These are phyloP conservation scores for Orestias chungarensis DNA, from an alignment of 2,797 vertebrate species.

Conservation along the genomic window DNA sequence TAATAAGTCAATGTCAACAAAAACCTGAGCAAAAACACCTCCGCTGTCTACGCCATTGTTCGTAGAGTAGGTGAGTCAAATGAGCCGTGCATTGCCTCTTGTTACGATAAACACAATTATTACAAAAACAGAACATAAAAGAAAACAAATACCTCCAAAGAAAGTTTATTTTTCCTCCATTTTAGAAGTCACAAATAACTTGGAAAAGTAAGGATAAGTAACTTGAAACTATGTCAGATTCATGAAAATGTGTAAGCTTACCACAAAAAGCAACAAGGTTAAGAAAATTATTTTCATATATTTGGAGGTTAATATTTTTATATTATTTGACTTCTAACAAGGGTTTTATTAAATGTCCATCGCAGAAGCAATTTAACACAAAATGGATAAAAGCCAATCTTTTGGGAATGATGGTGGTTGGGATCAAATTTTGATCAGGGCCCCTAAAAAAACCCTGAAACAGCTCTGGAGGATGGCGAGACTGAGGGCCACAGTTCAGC, in stretches of 20 bases:
- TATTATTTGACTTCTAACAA: background rate
- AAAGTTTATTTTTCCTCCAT: background rate
- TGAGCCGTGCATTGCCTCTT: background rate
- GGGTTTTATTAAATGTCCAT: background rate
- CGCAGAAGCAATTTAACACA: background rate
- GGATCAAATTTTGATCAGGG: background rate
- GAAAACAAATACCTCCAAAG: background rate
- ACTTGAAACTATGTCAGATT: background rate
- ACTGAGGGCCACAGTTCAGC: slow-evolving; percentile 20
- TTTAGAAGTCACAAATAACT: background rate
- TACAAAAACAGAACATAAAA: background rate
- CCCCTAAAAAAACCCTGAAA: background rate
- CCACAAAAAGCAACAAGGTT: background rate
- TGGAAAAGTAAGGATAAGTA: background rate
- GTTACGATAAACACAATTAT: background rate
- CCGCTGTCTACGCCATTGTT: background rate
- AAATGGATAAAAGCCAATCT: too few species aligned
- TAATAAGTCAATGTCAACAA: background rate
- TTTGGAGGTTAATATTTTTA: background rate
- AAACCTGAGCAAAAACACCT: background rate
- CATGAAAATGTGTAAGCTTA: background rate
- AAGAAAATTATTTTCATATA: background rate
- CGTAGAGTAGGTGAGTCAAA: background rate
- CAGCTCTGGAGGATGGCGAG: slow-evolving; percentile 17
- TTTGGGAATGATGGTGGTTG: background rate